A percentile compares a stretch with the other conserved stretches of the same genome.
Conservation (phyloP, 2,113 vertebrate genomes). For the Pimephales promelas region DNA sequence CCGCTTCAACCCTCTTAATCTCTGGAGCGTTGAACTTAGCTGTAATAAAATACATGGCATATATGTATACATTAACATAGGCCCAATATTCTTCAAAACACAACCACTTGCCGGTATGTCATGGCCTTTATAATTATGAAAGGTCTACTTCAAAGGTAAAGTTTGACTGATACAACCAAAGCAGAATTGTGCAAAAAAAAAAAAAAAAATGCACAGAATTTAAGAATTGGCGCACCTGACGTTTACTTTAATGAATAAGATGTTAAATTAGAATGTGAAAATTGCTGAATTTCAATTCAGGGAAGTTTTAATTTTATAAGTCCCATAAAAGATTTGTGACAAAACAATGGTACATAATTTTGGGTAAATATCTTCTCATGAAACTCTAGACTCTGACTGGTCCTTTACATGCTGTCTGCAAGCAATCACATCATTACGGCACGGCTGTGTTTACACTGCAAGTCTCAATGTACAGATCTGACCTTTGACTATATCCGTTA, state of each 20-base stretch:
- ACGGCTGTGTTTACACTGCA: too few species aligned
- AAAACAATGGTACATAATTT: not conserved
- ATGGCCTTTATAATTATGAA: not conserved
- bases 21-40: constrained; percentile 70
- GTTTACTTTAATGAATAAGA: not conserved
- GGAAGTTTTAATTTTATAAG: not conserved
- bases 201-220: not conserved
- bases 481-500: too few species aligned
- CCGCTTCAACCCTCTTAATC: constrained; percentile 54
- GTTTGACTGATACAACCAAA: not conserved
- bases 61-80: not conserved
- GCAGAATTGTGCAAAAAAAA: not conserved
- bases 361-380: not conserved
- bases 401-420: too few species aligned
- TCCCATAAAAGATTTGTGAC: too few species aligned
- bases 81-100: not conserved
- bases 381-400: too few species aligned
- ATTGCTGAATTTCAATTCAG: not conserved
- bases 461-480: too few species aligned
- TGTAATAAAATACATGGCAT: constrained; percentile 49
- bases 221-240: not conserved
- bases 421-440: too few species aligned
- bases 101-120: not conserved
- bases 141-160: not conserved
- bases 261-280: not conserved